A percentile compares a stretch with the other conserved stretches of the same genome.
Evolutionary conservation across 2,113 vertebrate species (phyloP).

Genomic region (Morone chrysops): DNA sequence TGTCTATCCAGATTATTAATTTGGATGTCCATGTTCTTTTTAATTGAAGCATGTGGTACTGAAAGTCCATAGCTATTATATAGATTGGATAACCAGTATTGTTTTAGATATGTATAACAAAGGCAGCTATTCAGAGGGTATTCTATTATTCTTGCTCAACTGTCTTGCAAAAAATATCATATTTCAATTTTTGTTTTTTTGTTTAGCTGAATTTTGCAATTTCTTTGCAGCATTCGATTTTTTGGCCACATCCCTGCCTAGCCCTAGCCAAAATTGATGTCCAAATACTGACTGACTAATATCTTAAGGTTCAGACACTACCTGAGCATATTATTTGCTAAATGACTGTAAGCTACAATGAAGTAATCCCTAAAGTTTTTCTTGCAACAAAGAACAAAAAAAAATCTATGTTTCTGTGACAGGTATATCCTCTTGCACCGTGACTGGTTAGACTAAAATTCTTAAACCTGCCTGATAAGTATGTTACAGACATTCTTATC

Average conservation of each 20-base stretch:
- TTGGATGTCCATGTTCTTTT: background rate
- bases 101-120: background rate
- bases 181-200: background rate
- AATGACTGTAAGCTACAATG: background rate
- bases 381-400: background rate
- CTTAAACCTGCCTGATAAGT: background rate
- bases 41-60: background rate
- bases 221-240: background rate
- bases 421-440: background rate
- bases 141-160: background rate
- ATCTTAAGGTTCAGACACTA: background rate
- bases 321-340: background rate
- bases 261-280: background rate
- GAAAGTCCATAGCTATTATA: background rate
- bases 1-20: constrained; percentile 22
- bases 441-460: background rate
- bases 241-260: background rate
- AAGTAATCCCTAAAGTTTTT: no score
- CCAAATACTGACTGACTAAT: background rate
- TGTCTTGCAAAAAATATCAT: background rate
- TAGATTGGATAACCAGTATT: background rate
- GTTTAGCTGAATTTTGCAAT: background rate
- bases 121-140: constrained; percentile 1
- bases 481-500: background rate
- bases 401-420: background rate